Evolutionary conservation across 2,113 vertebrate species (phyloP), one percentile per base, ranked within the genome.

Genomic region (Ibidorhyncha struthersii): DNA sequence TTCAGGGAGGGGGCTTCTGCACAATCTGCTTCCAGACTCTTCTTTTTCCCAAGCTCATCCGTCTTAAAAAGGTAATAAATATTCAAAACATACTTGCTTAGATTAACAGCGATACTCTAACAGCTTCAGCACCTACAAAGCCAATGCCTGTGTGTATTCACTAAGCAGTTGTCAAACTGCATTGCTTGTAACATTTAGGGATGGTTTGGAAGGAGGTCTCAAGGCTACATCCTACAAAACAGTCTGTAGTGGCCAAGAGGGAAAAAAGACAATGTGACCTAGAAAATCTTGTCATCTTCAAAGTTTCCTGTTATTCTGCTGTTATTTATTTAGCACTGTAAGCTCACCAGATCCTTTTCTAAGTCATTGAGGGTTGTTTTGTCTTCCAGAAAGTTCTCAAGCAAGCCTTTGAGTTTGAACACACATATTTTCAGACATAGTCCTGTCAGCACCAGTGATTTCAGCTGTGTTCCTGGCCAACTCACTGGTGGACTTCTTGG

Each of bases 301-400:
- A 96, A 96, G 82, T 55, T 88, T 52, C 50, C 41, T 62, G 45
- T 32, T 65, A 58, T 94, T 88, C 74, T 80, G 41, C 59, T 94
- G 84, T 85, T 94, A 87, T 93, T 91, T 96, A 86, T 95, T 97
- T 93, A 96, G 80, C 71, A 38, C 71, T 52, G 2, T 67, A 85
- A 96, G 66, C 71, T 79, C 91, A 97, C 81, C 93, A 96, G 93
- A 91, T 96, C 74, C 55, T 59, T 95, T 90, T 93, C 90, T 40
- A 52, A 81, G 93, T 58, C 73, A 87, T 27, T 2, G 3, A 70
- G 74, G 55, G 40, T 32, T 86, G 78, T 66, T 96, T 70, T 92
- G 32, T 90, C 71, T 96, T 74, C 85, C 47, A 74, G 62, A 85
- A 93, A 87, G 41, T 66, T 96, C 89, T 95, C 55, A 55, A 83